These are phyloP conservation scores for Heloderma charlesbogerti DNA, from an alignment of 2,113 vertebrate species.

Conservation along the genomic window DNA sequence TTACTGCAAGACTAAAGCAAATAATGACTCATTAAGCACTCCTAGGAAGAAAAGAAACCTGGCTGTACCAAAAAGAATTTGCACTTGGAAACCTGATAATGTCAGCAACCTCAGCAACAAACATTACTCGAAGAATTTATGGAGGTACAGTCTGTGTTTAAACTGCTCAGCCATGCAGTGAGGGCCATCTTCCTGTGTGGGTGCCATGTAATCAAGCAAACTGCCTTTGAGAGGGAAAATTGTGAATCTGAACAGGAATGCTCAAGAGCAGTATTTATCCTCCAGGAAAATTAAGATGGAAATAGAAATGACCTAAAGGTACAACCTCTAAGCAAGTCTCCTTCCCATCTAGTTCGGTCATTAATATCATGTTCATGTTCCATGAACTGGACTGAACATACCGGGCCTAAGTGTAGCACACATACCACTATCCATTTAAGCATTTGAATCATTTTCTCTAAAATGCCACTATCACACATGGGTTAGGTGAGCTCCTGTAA, in stretches of 20 bases:
- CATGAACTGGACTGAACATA: background rate
- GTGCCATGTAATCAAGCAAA: background rate
- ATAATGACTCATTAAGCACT: conserved; percentile 74
- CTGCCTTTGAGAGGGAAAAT: conserved; percentile 12
- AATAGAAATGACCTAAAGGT: background rate
- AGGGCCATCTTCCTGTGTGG: background rate
- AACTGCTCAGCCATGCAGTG: conserved; percentile 20
- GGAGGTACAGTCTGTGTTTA: background rate
- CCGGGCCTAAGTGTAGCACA: background rate
- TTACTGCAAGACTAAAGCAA: conserved; percentile 65
- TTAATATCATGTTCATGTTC: background rate
- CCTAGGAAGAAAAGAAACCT: conserved; percentile 63
- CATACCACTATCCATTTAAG: background rate
- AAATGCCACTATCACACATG: background rate
- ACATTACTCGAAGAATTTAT: conserved; percentile 57
- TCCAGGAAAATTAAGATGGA: background rate
- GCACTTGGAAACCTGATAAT: conserved; percentile 72
- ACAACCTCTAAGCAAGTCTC: background rate
- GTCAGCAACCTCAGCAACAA: conserved; percentile 63
- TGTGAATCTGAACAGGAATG: background rate
- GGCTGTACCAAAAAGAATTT: conserved; percentile 65
- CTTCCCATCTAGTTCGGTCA: background rate
- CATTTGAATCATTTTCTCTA: background rate
- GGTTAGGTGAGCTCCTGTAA: background rate
- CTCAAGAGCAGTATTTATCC: fast-evolving